phyloP scores from a whole-genome alignment of 1,140 invertebrate species.

The Colletes gigas region DNA sequence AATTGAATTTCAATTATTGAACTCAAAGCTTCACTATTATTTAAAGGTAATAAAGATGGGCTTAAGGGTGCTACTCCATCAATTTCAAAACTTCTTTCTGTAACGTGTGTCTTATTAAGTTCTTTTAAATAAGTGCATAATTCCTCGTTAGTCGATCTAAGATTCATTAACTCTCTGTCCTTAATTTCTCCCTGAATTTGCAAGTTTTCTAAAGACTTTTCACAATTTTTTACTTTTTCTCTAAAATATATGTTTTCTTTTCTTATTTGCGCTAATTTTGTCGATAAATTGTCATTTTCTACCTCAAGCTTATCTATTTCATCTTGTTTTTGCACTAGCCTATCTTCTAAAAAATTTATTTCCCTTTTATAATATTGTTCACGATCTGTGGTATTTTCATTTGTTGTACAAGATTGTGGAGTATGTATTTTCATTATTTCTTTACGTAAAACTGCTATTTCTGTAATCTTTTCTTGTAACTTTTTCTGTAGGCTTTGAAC shows the following conservation, averaged over 20 bases:
- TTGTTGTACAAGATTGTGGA: constrained; percentile 67
- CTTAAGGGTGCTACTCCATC: constrained; percentile 50
- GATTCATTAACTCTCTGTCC: constrained; percentile 71
- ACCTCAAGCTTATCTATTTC: constrained; percentile 66
- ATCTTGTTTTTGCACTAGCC: constrained; percentile 64
- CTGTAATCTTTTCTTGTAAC: constrained; percentile 62
- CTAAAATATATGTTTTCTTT: constrained; percentile 57
- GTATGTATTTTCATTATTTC: constrained; percentile 59
- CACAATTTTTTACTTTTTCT: constrained; percentile 65
- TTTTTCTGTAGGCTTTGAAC: constrained; percentile 70
- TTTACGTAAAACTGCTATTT: constrained; percentile 67
- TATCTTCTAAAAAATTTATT: constrained; percentile 68
- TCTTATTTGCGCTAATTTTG: constrained; percentile 59
- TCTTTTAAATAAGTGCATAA: constrained; percentile 70
- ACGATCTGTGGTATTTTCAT: constrained; percentile 21
- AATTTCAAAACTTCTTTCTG: constrained; percentile 75
- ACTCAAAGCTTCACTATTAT: constrained; percentile 74
- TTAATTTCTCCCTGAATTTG: constrained; percentile 68
- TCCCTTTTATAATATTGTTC: constrained; percentile 71
- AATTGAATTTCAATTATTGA: constrained; percentile 78
- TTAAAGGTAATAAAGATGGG: constrained; percentile 23
- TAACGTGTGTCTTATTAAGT: constrained; percentile 54
- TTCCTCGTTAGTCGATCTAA: constrained; percentile 75
- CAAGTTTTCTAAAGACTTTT: constrained; percentile 68
- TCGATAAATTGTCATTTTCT: constrained; percentile 67